These are phyloP conservation scores for Caerostris extrusa DNA, from an alignment of 1,140 invertebrate species.

Conservation along the genomic window DNA sequence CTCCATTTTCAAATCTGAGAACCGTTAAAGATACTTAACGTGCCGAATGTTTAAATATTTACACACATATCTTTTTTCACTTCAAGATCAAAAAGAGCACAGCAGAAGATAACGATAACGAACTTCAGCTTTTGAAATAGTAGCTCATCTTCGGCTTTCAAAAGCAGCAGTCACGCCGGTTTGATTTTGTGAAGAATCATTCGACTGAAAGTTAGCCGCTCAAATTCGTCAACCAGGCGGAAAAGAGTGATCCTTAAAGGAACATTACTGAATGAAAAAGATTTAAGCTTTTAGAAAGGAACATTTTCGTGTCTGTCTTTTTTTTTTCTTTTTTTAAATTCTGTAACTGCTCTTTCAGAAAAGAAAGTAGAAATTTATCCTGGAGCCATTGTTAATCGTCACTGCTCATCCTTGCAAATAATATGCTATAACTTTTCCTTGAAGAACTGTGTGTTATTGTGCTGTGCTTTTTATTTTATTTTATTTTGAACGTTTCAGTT, in stretches of 20 bases:
- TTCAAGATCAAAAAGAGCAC: not conserved
- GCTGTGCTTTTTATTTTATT: not conserved
- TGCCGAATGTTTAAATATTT: constrained; percentile 1
- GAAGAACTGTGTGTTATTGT: not conserved
- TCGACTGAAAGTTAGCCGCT: constrained; percentile 2
- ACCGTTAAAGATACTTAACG: not conserved
- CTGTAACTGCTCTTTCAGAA: not conserved
- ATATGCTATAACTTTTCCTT: constrained; percentile 11
- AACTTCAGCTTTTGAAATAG: not conserved
- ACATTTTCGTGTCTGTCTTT: not conserved
- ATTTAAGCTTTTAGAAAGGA: constrained; percentile 1
- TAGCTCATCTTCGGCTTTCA: not conserved
- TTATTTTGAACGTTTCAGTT: not conserved
- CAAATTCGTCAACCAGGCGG: constrained; percentile 7
- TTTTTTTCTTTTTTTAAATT: not conserved
- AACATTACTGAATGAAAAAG: constrained; percentile 20
- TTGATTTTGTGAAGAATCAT: constrained; percentile 24
- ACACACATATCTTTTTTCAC: not conserved
- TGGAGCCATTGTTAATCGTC: not conserved
- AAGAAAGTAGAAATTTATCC: constrained; percentile 16
- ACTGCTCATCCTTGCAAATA: not conserved
- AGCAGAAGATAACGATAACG: not conserved
- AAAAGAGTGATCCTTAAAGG: constrained; percentile 2
- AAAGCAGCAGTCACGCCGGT: not conserved
- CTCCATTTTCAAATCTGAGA: not conserved